A percentile compares a stretch with the other conserved stretches of the same genome.
phyloP scores from a whole-genome alignment of 2,888 invertebrate species.

The Limenitis camilla region DNA sequence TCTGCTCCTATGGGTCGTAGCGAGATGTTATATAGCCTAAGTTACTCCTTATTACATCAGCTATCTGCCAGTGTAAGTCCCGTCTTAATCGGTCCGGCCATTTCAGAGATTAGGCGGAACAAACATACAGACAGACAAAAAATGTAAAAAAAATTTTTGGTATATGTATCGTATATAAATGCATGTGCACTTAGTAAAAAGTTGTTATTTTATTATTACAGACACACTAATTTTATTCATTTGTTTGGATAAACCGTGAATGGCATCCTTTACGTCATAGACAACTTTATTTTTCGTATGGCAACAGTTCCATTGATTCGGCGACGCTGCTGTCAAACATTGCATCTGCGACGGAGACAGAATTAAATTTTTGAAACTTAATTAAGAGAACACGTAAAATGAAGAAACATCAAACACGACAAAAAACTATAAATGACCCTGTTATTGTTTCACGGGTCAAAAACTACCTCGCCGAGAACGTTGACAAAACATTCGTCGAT shows the following conservation, averaged over 20 bases:
- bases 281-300: constrained; percentile 31
- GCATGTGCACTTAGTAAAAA: no score
- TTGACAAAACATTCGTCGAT: constrained; percentile 86
- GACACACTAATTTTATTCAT: no score
- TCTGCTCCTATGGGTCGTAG: no score
- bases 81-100: no score
- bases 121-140: no score
- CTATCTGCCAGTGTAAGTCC: no score
- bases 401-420: constrained; percentile 69
- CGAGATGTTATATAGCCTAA: no score
- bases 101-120: no score
- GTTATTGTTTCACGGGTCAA: constrained; percentile 76
- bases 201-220: no score
- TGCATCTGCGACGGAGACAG: constrained; percentile 36
- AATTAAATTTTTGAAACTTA: constrained; percentile 20
- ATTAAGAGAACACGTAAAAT: constrained; percentile 36
- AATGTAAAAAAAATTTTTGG: no score
- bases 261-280: constrained; percentile 9
- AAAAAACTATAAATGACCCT: constrained; percentile 69
- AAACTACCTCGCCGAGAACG: constrained; percentile 87
- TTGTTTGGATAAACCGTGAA: constrained; percentile 1
- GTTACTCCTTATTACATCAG: no score
- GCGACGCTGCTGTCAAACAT: constrained; percentile 44
- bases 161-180: no score
- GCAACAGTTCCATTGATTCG: constrained; percentile 53